These are phyloP conservation scores for Rhabdomys pumilio DNA, from an alignment of 2,797 vertebrate species.

Conservation along the genomic window DNA sequence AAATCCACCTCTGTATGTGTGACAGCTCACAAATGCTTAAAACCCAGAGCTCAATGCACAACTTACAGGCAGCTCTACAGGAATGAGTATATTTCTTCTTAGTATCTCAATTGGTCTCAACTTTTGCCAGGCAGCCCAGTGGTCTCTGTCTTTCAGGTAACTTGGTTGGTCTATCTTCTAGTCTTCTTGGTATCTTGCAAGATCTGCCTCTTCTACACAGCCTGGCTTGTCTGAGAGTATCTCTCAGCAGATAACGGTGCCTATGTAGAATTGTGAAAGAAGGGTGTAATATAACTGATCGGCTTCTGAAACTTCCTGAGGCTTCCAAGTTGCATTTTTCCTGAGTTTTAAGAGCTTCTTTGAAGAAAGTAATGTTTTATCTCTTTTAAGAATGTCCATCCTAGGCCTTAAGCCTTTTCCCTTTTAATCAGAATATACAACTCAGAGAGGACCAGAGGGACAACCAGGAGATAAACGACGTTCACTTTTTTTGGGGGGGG, in stretches of 20 bases:
- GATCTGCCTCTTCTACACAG: not conserved
- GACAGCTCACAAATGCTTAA: not conserved
- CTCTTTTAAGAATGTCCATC: not conserved
- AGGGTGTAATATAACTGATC: not conserved
- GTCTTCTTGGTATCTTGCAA: not conserved
- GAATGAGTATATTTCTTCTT: not conserved
- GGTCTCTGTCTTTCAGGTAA: not conserved
- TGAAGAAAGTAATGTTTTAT: not conserved
- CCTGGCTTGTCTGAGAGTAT: not conserved
- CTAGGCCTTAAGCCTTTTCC: not conserved
- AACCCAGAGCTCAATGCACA: not conserved
- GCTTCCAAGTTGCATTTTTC: not conserved
- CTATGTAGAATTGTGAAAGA: not conserved
- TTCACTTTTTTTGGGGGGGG: too few relatives aligned
- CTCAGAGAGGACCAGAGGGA: not conserved
- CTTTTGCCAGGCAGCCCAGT: not conserved
- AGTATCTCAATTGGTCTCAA: not conserved
- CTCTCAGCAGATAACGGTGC: not conserved
- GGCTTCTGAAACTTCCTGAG: not conserved
- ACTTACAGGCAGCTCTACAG: not conserved
- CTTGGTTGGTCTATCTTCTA: not conserved
- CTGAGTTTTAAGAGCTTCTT: not conserved
- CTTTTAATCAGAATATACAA: not conserved
- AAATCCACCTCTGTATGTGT: not conserved
- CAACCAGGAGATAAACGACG: rapidly evolving